Evolutionary conservation across 2,113 vertebrate genomes (phyloP).

Genomic region (Vireo altiloquus): DNA sequence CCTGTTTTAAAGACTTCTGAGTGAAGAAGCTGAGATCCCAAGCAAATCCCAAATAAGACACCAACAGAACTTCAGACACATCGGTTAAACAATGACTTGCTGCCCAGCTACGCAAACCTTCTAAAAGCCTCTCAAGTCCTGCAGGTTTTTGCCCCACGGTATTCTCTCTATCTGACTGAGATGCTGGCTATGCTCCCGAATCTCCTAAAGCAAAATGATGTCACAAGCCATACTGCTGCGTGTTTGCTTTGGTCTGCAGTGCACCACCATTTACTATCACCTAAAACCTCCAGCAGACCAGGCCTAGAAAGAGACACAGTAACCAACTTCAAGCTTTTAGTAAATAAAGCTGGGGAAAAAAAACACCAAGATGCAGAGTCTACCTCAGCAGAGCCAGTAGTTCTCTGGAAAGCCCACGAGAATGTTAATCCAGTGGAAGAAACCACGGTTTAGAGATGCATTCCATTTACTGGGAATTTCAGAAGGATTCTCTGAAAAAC

Average conservation of each 20-base stretch:
- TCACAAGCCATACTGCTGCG: neutral
- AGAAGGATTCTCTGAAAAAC: neutral
- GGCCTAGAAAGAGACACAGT: neutral
- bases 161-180: neutral
- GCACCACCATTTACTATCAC: rapidly evolving
- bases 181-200: neutral
- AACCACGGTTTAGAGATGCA: neutral
- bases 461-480: neutral
- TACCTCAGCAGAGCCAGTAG: neutral
- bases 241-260: neutral
- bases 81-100: neutral
- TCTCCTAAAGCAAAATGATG: neutral
- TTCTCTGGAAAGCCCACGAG: neutral
- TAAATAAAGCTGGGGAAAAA: neutral
- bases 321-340: neutral
- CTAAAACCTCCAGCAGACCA: neutral
- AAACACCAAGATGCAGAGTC: neutral
- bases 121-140: neutral
- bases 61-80: neutral
- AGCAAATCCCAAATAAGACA: neutral
- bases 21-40: neutral
- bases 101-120: neutral
- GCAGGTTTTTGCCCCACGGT: neutral
- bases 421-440: neutral
- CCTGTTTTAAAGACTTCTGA: neutral